phyloP scores from a whole-genome alignment of 2,888 invertebrate genomes.

The Cryptus armator region DNA sequence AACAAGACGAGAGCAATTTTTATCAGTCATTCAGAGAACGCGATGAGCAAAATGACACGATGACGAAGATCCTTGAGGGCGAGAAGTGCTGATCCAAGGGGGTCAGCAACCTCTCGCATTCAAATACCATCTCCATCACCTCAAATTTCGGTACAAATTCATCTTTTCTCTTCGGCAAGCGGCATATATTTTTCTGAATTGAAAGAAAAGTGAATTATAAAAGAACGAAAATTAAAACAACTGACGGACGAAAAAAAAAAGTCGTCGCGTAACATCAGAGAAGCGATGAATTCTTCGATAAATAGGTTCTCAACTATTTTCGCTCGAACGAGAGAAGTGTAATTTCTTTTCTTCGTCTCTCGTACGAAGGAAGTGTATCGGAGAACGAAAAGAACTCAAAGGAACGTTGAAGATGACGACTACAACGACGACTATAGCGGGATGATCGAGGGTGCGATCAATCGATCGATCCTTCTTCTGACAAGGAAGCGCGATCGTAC shows the following conservation, averaged over 20 bases:
- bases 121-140: slow-evolving; percentile 12
- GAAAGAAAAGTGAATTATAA: not conserved
- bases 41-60: slow-evolving; percentile 60
- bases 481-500: slow-evolving; percentile 67
- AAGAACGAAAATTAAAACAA: not conserved
- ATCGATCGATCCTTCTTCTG: slow-evolving; percentile 53
- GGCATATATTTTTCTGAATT: not conserved
- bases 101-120: slow-evolving; percentile 73
- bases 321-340: slow-evolving; percentile 30
- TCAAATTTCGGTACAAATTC: slow-evolving; percentile 3
- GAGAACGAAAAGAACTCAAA: slow-evolving; percentile 1
- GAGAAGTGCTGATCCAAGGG: slow-evolving; percentile 72
- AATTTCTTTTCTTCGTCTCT: slow-evolving; percentile 18
- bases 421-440: slow-evolving; percentile 7
- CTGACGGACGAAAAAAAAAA: not conserved
- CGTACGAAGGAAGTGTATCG: not conserved
- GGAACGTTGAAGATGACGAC: slow-evolving; percentile 26
- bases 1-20: slow-evolving; percentile 33
- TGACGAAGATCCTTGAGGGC: slow-evolving; percentile 68
- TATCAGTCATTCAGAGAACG: slow-evolving; percentile 29
- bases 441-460: slow-evolving; percentile 56
- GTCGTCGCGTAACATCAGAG: not conserved
- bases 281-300: slow-evolving; percentile 45
- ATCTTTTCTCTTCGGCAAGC: not conserved
- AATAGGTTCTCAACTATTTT: slow-evolving; percentile 52